Conservation (phyloP, 2,113 vertebrate species). For the Galemys pyrenaicus region DNA sequence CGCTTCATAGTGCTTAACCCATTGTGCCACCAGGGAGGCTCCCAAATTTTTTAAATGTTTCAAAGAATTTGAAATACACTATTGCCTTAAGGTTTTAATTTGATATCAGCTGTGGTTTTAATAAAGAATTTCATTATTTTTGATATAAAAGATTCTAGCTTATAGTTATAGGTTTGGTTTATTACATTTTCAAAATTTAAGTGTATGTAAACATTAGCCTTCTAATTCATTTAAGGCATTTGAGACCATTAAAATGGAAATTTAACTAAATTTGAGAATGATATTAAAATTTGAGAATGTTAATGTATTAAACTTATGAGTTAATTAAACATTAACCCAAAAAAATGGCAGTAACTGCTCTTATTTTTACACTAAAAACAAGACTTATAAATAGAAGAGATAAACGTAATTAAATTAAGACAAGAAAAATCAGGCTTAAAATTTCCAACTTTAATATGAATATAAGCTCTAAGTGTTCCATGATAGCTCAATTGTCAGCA, state of each 20-base stretch:
- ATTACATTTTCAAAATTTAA: conserved; percentile 40
- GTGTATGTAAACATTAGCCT: neutral
- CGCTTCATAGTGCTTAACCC: too few species aligned
- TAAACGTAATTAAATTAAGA: neutral
- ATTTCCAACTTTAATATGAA: conserved; percentile 38
- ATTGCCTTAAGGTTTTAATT: conserved; percentile 31
- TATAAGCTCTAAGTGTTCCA: neutral
- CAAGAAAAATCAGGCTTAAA: conserved; percentile 33
- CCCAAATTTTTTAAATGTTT: neutral
- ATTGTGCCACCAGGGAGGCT: too few species aligned
- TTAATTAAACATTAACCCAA: conserved; percentile 36
- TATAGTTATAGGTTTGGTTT: neutral
- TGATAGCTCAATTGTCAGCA: conserved; percentile 16
- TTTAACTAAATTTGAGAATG: conserved; percentile 43
- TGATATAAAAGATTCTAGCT: conserved; percentile 4
- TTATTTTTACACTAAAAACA: conserved; percentile 38
- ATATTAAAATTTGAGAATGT: conserved; percentile 44
- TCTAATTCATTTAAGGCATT: conserved; percentile 34
- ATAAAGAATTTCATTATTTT: neutral
- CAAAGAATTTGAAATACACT: conserved; percentile 25
- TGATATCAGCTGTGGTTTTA: neutral
- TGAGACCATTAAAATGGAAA: conserved; percentile 27
- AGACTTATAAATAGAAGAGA: neutral
- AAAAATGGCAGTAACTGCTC: neutral
- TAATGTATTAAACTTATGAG: conserved; percentile 16